phyloP scores from a whole-genome alignment of 2,888 invertebrate species.

The Drosophila planitibia region DNA sequence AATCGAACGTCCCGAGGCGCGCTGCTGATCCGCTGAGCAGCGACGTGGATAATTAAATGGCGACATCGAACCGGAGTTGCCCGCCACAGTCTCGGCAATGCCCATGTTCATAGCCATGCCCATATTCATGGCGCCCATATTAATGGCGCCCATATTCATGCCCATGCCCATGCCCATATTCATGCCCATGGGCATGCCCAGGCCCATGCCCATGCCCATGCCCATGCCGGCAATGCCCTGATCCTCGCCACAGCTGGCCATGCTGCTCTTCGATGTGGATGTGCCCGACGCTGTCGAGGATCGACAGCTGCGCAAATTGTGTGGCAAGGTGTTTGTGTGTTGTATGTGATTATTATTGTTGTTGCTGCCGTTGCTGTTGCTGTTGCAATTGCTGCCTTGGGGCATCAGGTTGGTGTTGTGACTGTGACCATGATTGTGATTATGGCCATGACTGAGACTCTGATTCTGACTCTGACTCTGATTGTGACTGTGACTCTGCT shows the following conservation, averaged over 20 bases:
- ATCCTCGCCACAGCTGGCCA: slow-evolving; percentile 84
- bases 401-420: slow-evolving; percentile 37
- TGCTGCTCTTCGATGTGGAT: slow-evolving; percentile 85
- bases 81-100: slow-evolving; percentile 9
- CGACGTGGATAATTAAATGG: slow-evolving; percentile 83
- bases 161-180: slow-evolving; percentile 13
- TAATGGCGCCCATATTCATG: slow-evolving; percentile 52
- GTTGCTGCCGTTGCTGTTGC: slow-evolving; percentile 28
- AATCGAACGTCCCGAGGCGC: slow-evolving; percentile 80
- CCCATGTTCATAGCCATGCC: slow-evolving; percentile 17
- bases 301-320: slow-evolving; percentile 84
- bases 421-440: slow-evolving; percentile 1
- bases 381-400: slow-evolving; percentile 28
- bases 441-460: slow-evolving; percentile 1
- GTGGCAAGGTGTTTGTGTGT: slow-evolving; percentile 79
- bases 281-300: slow-evolving; percentile 85
- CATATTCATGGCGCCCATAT: slow-evolving; percentile 41
- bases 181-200: slow-evolving; percentile 24
- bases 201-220: slow-evolving; percentile 37
- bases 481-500: slow-evolving; percentile 41
- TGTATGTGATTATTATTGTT: slow-evolving; percentile 44
- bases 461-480: slow-evolving; percentile 20
- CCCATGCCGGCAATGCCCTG: slow-evolving; percentile 83
- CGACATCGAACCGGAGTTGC: slow-evolving; percentile 61
- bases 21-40: slow-evolving; percentile 84